Evolutionary conservation across 64 coral and sea anemone species (phyloP).

Genomic region (Montipora cactus): DNA sequence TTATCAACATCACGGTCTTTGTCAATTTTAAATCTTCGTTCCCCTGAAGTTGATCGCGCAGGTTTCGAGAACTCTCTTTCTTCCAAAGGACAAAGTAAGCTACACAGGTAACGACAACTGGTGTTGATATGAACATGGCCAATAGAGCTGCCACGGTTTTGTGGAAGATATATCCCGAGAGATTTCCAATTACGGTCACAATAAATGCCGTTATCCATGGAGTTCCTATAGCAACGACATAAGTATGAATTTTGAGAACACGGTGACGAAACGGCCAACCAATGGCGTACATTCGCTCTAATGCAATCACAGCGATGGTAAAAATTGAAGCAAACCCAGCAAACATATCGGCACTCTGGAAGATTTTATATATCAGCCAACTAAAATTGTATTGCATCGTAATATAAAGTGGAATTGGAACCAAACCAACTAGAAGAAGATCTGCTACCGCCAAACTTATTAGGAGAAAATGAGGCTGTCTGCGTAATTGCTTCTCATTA

Average conservation of each 20-base stretch:
- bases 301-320: slow-evolving; percentile 29
- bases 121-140: not conserved
- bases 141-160: slow-evolving; percentile 7
- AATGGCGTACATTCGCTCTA: slow-evolving; percentile 51
- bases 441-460: slow-evolving; percentile 1
- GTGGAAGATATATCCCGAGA: slow-evolving; percentile 12
- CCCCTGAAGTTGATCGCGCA: not conserved
- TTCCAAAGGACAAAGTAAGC: slow-evolving; percentile 48
- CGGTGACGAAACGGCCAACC: slow-evolving; percentile 18
- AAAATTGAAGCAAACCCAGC: slow-evolving; percentile 24
- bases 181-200: slow-evolving; percentile 6
- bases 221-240: not conserved
- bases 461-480: not conserved
- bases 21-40: slow-evolving; percentile 16
- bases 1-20: slow-evolving; percentile 15
- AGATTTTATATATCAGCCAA: not conserved
- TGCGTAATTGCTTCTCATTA: slow-evolving; percentile 1
- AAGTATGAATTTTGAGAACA: not conserved
- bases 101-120: slow-evolving; percentile 36
- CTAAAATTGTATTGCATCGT: not conserved
- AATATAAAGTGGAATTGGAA: not conserved
- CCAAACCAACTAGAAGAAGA: slow-evolving; percentile 9
- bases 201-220: slow-evolving; percentile 53
- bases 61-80: not conserved
- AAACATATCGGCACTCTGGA: slow-evolving; percentile 24